Conservation (phyloP, 2,888 invertebrate species). For the Mylabris sibirica region DNA sequence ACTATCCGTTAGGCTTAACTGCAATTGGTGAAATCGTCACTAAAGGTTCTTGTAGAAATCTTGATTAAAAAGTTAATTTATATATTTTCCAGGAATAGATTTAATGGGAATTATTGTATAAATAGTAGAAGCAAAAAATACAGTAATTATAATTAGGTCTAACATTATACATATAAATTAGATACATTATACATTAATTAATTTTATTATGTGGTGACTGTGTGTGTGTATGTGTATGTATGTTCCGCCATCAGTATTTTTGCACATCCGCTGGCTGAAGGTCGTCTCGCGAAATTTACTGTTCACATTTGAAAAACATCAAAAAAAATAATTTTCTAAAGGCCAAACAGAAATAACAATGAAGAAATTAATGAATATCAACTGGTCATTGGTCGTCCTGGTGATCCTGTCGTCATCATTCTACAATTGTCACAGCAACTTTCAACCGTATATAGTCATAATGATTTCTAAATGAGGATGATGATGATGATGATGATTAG, state of each 20-base stretch:
- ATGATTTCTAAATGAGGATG: constrained; percentile 1
- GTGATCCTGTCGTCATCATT: not conserved
- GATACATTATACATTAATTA: not conserved
- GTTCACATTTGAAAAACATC: constrained; percentile 11
- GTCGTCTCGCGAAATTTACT: constrained; percentile 29
- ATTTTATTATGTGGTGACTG: constrained; percentile 25
- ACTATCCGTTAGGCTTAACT: too few species aligned
- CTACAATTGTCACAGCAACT: not conserved
- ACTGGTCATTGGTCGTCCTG: not conserved
- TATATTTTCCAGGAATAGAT: not conserved
- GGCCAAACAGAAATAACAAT: not conserved
- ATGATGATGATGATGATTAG: constrained; percentile 6
- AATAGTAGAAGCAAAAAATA: not conserved
- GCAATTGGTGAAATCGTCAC: too few species aligned
- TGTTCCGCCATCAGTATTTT: constrained; percentile 34
- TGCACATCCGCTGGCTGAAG: constrained; percentile 34
- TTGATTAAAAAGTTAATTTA: not conserved
- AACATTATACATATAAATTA: constrained; percentile 1
- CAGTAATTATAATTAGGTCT: not conserved
- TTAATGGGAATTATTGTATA: not conserved
- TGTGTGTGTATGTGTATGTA: constrained; percentile 1
- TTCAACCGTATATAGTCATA: not conserved
- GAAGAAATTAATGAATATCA: not conserved
- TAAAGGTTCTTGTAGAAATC: too few species aligned
- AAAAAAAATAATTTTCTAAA: not conserved